phyloP scores from a whole-genome alignment of 1,140 invertebrate genomes.

The Tribolium castaneum region DNA sequence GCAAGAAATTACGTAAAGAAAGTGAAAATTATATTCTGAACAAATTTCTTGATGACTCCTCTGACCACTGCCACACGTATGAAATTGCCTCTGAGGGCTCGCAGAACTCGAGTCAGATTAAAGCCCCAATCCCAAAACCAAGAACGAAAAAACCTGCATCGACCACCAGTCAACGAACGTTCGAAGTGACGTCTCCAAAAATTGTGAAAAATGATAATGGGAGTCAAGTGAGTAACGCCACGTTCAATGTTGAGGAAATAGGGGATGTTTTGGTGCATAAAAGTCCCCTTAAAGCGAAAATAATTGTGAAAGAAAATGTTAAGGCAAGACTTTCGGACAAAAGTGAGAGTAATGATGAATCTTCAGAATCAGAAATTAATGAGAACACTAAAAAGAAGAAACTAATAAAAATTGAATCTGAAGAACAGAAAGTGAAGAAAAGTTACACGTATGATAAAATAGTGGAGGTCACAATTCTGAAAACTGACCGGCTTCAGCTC shows the following conservation, averaged over 20 bases:
- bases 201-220: conserved; percentile 1
- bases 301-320: neutral
- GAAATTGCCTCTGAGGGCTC: no score
- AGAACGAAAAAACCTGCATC: conserved; percentile 45
- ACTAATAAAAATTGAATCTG: conserved; percentile 5
- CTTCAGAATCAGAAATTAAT: neutral
- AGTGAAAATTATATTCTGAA: conserved; percentile 52
- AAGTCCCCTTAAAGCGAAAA: conserved; percentile 15
- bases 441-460: conserved; percentile 48
- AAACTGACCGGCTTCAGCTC: conserved; percentile 49
- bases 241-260: conserved; percentile 37
- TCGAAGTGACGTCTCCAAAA: conserved; percentile 44
- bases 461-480: conserved; percentile 52
- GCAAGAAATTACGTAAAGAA: neutral
- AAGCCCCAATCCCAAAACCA: conserved; percentile 50
- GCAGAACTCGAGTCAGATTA: neutral
- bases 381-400: conserved; percentile 7
- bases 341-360: neutral
- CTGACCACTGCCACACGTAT: neutral
- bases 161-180: conserved; percentile 36
- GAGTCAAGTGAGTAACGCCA: neutral
- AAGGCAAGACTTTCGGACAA: conserved; percentile 7
- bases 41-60: conserved; percentile 48
- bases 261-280: conserved; percentile 34
- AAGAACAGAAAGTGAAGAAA: conserved; percentile 12